Evolutionary conservation across 1,140 invertebrate genomes (phyloP).

Genomic region (Zaprionus camerounensis): DNA sequence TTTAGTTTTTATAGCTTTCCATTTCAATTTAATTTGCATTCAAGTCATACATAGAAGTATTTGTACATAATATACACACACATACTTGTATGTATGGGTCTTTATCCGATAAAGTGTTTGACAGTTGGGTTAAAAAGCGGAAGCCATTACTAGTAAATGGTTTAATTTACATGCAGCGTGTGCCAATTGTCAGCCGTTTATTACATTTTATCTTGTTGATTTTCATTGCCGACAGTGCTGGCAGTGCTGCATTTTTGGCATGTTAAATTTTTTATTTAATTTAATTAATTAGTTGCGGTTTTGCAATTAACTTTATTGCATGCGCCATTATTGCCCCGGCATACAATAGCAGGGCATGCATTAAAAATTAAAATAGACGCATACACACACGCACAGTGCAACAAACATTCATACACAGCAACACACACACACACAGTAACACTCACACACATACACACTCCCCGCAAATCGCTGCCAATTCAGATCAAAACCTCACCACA

Average conservation of each 20-base stretch:
- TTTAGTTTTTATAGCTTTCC: constrained; percentile 10
- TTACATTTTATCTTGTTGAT: constrained; percentile 82
- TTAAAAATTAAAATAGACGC: constrained; percentile 82
- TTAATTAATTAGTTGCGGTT: constrained; percentile 85
- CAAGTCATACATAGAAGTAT: background rate
- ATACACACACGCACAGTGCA: constrained; percentile 45
- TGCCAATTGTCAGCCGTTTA: constrained; percentile 82
- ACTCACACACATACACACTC: constrained; percentile 23
- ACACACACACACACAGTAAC: constrained; percentile 15
- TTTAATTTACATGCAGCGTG: constrained; percentile 79
- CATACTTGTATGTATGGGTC: constrained; percentile 1
- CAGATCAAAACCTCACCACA: constrained; percentile 57
- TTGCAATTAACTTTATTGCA: constrained; percentile 84
- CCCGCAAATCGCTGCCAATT: constrained; percentile 39
- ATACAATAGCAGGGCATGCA: constrained; percentile 68
- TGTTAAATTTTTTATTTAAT: constrained; percentile 84
- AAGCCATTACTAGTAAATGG: constrained; percentile 61
- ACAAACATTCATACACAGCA: constrained; percentile 5
- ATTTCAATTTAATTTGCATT: constrained; percentile 9
- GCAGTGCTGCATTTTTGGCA: constrained; percentile 69
- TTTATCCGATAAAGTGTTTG: constrained; percentile 46
- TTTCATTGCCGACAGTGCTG: constrained; percentile 59
- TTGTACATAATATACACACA: background rate
- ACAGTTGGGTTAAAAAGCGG: constrained; percentile 59
- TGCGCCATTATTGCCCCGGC: constrained; percentile 72